Evolutionary conservation across 1,140 invertebrate genomes (phyloP), one percentile per base, ranked within the genome.

Genomic region (Drosophila littoralis): DNA sequence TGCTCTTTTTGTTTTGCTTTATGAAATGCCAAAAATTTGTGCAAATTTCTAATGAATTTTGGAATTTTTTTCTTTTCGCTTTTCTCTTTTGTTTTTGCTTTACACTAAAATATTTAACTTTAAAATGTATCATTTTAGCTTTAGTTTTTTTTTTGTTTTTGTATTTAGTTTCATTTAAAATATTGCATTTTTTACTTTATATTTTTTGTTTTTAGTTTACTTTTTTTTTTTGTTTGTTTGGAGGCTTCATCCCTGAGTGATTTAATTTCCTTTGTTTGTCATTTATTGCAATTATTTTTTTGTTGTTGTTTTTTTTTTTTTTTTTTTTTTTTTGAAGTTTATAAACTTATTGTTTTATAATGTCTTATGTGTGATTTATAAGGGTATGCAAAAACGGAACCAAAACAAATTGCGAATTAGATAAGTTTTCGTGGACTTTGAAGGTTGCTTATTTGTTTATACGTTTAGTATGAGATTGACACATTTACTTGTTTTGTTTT

Each of bases 241-340:
- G 84, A 89, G 84, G 84, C 84, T 89, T 89, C 79, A 89, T 89
- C 84, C 84, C 84, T 89, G 84, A 89, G 84, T 89, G 84, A 89
- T 89, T 89, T 89, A 89, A 89, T 89, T 89, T 89, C 84, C 82
- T 89, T 89, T 89, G 84, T 89, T 89, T 89, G 84, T 89, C 84
- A 89, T 89, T 88, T 89, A 84, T 89, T 89, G 83, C 83, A 82
- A 73, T 77, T 82, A 88, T 86, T 86, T 70, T 46, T 15, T 28
- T 28, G 22, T 28, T 28, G n/a, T n/a, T n/a, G n/a, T n/a, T n/a
- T n/a, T n/a, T n/a, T 86, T 86, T 70, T 46, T 15, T 28, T 28
- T 3, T 28, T 28, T 86, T 86, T 70, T 46, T 15, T 28, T 28
- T 3, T 28, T 28, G 22, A 22, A 22, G 63, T 89, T 89, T 84